Conservation (phyloP, 2,113 vertebrate genomes). For the Saguinus imperator region DNA sequence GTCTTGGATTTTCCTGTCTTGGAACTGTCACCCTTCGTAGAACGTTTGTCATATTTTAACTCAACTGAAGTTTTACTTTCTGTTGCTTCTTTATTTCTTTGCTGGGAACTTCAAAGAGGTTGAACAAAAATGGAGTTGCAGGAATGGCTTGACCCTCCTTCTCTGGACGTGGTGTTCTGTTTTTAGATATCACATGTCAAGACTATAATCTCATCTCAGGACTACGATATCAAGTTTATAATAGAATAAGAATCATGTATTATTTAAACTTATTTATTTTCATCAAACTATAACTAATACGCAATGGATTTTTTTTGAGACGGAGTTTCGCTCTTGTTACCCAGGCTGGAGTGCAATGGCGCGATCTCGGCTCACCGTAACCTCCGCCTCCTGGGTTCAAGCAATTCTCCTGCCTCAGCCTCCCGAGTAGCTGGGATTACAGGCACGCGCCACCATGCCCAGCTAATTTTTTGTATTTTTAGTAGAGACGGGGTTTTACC, state of each 20-base stretch:
- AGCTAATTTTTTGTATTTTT: no score
- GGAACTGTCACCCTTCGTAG: no score
- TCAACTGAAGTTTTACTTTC: background rate
- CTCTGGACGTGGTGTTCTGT: background rate
- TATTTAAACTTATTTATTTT: background rate
- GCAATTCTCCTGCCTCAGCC: no score
- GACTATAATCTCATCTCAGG: background rate
- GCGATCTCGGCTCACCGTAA: no score
- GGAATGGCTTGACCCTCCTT: background rate
- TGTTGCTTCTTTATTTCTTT: background rate
- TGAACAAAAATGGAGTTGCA: background rate
- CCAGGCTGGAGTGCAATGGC: no score
- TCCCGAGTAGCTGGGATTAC: no score
- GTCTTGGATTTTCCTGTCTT: background rate
- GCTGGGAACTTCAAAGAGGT: background rate
- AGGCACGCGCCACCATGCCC: no score
- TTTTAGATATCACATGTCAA: background rate
- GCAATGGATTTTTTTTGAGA: background rate
- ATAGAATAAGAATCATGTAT: background rate
- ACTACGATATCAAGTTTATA: background rate
- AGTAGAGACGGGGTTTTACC: no score
- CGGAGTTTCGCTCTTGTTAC: no score
- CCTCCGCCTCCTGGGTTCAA: no score
- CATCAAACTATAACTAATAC: background rate
- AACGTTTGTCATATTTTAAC: background rate